Conservation (phyloP, 2,113 vertebrate genomes). For the Corythornis madagascariensis region DNA sequence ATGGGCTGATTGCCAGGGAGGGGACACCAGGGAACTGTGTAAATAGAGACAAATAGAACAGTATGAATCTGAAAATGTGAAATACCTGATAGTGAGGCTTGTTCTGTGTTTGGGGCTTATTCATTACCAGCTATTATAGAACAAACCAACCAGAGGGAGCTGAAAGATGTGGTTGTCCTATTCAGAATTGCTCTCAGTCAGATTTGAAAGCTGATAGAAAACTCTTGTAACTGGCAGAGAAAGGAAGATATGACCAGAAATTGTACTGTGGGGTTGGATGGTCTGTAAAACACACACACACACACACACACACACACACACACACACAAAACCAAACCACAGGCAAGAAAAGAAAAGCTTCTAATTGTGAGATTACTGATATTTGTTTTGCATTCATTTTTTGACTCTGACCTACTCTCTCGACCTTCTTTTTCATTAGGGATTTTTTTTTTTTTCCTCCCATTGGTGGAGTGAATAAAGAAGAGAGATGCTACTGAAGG, state of each 20-base stretch:
- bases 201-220: slow-evolving; percentile 20
- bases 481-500: slow-evolving; percentile 69
- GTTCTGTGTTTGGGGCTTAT: background rate
- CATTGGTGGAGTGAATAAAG: background rate
- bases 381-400: background rate
- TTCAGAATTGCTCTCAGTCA: slow-evolving; percentile 4
- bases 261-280: background rate
- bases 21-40: background rate
- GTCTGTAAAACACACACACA: background rate
- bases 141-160: background rate
- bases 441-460: background rate
- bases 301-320: background rate
- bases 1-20: background rate
- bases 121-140: background rate
- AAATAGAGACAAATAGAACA: background rate
- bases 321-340: background rate
- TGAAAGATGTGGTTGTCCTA: slow-evolving; percentile 30
- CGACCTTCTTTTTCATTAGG: slow-evolving; percentile 37
- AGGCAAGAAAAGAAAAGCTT: background rate
- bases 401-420: slow-evolving; percentile 2
- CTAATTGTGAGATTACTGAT: background rate
- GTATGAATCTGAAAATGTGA: background rate
- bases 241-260: background rate
- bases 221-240: background rate
- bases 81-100: background rate